A percentile compares a stretch with the other conserved stretches of the same genome.
Conservation (phyloP, 2,113 vertebrate genomes). For the Anoplopoma fimbria region DNA sequence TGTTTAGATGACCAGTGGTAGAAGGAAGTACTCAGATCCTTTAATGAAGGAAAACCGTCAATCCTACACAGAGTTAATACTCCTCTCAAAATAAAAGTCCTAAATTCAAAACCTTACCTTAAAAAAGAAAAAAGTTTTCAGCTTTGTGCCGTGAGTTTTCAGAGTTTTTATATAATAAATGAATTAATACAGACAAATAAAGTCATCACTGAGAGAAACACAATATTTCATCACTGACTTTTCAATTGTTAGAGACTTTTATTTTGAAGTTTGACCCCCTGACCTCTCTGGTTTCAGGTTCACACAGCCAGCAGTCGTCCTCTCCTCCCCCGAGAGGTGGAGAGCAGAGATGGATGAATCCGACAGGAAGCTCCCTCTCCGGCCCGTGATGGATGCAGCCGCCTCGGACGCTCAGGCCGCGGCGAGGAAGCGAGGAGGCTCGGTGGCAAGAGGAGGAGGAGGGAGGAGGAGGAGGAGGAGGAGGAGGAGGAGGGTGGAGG, state of each 20-base stretch:
- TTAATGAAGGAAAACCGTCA: not conserved
- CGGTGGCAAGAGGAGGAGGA: not conserved
- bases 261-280: slow-evolving; percentile 20
- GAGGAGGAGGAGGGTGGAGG: slow-evolving; percentile 21
- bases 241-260: not conserved
- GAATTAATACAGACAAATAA: not conserved
- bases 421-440: slow-evolving; percentile 3
- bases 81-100: not conserved
- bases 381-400: slow-evolving; percentile 48
- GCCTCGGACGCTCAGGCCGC: slow-evolving; percentile 8
- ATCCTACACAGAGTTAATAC: not conserved
- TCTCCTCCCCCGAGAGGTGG: slow-evolving; percentile 29
- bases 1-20: too few relatives aligned
- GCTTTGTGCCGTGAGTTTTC: not conserved
- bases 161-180: not conserved
- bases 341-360: slow-evolving; percentile 40
- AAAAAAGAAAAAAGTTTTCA: too few relatives aligned
- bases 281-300: slow-evolving; percentile 37
- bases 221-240: not conserved
- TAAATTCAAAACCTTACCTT: not conserved
- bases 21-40: not conserved
- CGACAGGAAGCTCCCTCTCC: slow-evolving; percentile 34
- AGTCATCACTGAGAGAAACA: not conserved
- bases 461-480: not conserved
- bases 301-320: slow-evolving; percentile 14